Evolutionary conservation across 2,797 vertebrate genomes (phyloP), one percentile per base, ranked within the genome.

Genomic region (Schizopygopsis malacanthus): DNA sequence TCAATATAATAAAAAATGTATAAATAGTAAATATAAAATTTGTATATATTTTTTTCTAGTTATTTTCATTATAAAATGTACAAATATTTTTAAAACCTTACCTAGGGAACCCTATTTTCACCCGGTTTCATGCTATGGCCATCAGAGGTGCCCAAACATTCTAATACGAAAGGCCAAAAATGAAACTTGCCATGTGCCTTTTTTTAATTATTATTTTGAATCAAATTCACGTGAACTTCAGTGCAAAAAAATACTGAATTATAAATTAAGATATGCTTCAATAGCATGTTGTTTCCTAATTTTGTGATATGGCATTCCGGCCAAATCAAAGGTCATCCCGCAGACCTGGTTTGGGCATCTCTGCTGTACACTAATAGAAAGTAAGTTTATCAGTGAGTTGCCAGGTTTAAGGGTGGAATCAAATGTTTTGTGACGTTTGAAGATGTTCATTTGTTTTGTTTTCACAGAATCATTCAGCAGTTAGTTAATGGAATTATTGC

Each of bases 401-500:
- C 50, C 33, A 28, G 16, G 28, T 11, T 33, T 28, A 81, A 81
- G 45, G 2, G 3, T 25, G 37, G 25, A 82, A 56, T n/a, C 1
- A 39, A 56, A 25, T 25, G 6, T 9, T 82, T 22, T 61, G 15
- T 82, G 16, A 25, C n/a, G 3, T 56, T 6, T n/a, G 1, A 39
- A 70, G 80, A 28, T 18, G 16, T 65, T 72, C 5, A 22, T 41
- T 13, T 85, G 45, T n/a, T 50, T 20, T 86, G n/a, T 86, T 79
- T 25, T n/a, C 85, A 43, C 92, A 99, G 98, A 93, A 99, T 99
- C 91, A 99, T 99, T 89, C 98, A 99, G 92, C 98, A 99, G 90
- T 92, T 99, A 90, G 97, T 99, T 72, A 99, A 98, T 70, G 98
- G 98, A 88, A 98, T 99, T 88, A 98, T 99, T 88, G 97, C 98